Percentiles rank a stretch among this genome's conserved stretches.
Conservation (phyloP, 2,113 vertebrate species). For the Tachuris rubrigastra region DNA sequence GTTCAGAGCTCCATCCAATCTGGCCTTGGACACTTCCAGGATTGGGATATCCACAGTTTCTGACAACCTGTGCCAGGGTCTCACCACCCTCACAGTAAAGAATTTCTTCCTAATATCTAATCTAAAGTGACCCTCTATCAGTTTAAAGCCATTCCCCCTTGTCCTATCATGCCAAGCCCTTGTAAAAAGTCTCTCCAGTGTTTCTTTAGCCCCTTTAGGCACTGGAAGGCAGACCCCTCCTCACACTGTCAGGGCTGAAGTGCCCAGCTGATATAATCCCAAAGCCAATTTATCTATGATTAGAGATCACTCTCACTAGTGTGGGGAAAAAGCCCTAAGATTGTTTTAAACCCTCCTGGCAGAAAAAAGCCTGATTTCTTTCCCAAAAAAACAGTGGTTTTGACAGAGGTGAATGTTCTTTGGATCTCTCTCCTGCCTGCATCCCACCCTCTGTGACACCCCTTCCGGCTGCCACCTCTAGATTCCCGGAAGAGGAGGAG, state of each 20-base stretch:
- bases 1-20: not conserved
- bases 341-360: not conserved
- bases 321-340: not conserved
- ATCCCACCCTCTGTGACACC: not conserved
- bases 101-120: not conserved
- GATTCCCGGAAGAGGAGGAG: not conserved
- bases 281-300: rapidly evolving
- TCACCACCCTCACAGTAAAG: not conserved
- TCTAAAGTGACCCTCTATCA: not conserved
- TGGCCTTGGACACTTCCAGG: not conserved
- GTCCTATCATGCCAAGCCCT: not conserved
- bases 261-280: not conserved
- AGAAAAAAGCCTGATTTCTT: not conserved
- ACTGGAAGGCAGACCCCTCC: not conserved
- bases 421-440: not conserved
- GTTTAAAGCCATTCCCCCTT: not conserved
- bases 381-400: not conserved
- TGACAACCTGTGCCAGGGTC: not conserved
- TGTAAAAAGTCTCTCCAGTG: not conserved
- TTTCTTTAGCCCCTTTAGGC: not conserved
- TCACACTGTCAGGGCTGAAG: not conserved
- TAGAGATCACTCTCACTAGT: not conserved
- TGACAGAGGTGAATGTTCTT: not conserved
- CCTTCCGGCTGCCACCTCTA: not conserved
- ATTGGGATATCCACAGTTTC: not conserved